These are phyloP conservation scores for Phalangium opilio DNA, from an alignment of 2,888 invertebrate genomes.

Conservation along the genomic window DNA sequence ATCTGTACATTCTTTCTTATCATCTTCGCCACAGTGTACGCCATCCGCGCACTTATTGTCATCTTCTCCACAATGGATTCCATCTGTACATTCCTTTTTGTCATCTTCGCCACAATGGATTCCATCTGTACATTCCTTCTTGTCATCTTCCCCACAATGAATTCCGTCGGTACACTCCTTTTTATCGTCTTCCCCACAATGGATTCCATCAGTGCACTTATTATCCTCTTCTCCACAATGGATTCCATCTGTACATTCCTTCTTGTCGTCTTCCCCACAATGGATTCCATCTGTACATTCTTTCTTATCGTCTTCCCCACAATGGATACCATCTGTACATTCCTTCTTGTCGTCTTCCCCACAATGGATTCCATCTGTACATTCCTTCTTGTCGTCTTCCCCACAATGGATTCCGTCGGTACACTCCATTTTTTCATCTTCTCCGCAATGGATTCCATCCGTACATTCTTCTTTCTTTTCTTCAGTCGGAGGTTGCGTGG, in stretches of 20 bases:
- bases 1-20: background rate
- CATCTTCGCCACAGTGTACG: background rate
- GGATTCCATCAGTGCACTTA: constrained; percentile 12
- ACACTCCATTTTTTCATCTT: background rate
- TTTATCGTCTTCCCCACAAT: constrained; percentile 6
- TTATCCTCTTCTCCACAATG: constrained; percentile 2
- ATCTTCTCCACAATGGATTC: constrained; percentile 1
- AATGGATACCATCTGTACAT: constrained; percentile 4
- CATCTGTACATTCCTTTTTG: constrained; percentile 1
- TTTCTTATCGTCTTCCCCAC: background rate
- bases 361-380: constrained; percentile 1
- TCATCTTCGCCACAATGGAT: constrained; percentile 1
- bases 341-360: constrained; percentile 2
- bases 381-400: background rate
- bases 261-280: background rate
- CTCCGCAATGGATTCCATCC: constrained; percentile 2
- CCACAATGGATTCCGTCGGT: constrained; percentile 9
- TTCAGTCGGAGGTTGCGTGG: too few species aligned
- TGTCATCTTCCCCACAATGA: background rate
- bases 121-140: background rate
- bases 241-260: constrained; percentile 2
- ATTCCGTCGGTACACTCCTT: constrained; percentile 1
- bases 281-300: constrained; percentile 3
- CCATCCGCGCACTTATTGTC: background rate
- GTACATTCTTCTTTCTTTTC: background rate